These are phyloP conservation scores for Agrypnia vestita DNA, from an alignment of 1,140 invertebrate genomes.

Conservation along the genomic window DNA sequence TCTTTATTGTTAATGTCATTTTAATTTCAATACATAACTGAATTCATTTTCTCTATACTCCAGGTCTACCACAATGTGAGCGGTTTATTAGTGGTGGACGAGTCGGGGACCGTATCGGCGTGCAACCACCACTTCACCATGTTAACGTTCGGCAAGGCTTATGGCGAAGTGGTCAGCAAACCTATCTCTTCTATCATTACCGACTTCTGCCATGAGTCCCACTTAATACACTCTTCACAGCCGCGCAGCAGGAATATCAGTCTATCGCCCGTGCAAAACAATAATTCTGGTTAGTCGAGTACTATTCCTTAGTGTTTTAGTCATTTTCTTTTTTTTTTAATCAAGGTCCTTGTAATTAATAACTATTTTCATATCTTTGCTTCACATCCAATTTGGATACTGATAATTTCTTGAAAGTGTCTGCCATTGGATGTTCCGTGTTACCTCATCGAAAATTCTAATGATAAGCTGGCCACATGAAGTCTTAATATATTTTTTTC, in stretches of 20 bases:
- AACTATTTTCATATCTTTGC: not conserved
- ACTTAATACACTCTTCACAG: constrained; percentile 64
- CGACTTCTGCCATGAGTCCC: constrained; percentile 72
- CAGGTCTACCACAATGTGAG: constrained; percentile 80
- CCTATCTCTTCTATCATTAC: constrained; percentile 73
- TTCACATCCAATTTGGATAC: too few relatives aligned
- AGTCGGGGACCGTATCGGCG: constrained; percentile 76
- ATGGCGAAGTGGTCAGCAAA: constrained; percentile 76
- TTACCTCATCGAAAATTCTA: too few relatives aligned
- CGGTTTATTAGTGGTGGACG: constrained; percentile 78
- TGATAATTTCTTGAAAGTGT: too few relatives aligned
- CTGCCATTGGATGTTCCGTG: too few relatives aligned
- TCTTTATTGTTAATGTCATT: too few relatives aligned
- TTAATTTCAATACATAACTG: too few relatives aligned
- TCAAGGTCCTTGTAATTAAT: not conserved
- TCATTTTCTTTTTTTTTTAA: not conserved
- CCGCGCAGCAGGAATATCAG: constrained; percentile 70
- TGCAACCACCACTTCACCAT: constrained; percentile 80
- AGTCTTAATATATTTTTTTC: too few relatives aligned
- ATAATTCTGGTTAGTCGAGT: constrained; percentile 64
- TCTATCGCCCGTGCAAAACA: constrained; percentile 72
- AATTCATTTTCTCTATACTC: not conserved
- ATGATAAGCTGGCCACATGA: too few relatives aligned
- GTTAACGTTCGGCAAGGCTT: constrained; percentile 78
- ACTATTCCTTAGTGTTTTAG: not conserved